phyloP scores from a whole-genome alignment of 2,113 vertebrate genomes.

The Daubentonia madagascariensis region DNA sequence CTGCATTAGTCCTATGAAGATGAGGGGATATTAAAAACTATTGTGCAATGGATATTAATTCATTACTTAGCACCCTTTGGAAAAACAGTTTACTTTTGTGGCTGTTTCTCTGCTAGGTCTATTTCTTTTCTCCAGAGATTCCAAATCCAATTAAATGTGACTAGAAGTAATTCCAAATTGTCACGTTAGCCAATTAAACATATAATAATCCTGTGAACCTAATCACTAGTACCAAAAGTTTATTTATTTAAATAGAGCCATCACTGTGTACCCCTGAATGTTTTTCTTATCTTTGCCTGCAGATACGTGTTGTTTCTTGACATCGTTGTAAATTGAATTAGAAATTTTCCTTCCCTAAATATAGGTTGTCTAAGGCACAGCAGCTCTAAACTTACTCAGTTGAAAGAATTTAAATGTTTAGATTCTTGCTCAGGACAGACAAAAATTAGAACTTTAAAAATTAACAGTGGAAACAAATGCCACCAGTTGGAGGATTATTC shows the following conservation, averaged over 20 bases:
- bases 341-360: constrained; percentile 80
- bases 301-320: constrained; percentile 84
- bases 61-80: constrained; percentile 81
- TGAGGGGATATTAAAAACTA: constrained; percentile 82
- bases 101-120: constrained; percentile 76
- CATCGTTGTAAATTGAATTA: constrained; percentile 86
- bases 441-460: constrained; percentile 34
- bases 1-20: constrained; percentile 80
- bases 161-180: constrained; percentile 89
- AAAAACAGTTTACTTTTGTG: constrained; percentile 87
- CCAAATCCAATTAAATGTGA: constrained; percentile 89
- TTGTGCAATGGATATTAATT: constrained; percentile 84
- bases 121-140: constrained; percentile 83
- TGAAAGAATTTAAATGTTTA: constrained; percentile 64
- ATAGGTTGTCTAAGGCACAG: constrained; percentile 75
- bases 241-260: constrained; percentile 86
- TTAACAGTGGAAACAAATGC: neutral
- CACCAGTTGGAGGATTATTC: neutral
- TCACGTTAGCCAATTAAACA: constrained; percentile 88
- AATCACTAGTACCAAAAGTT: constrained; percentile 86
- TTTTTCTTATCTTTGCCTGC: constrained; percentile 81
- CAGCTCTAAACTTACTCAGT: constrained; percentile 47
- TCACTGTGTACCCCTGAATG: constrained; percentile 77
- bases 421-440: constrained; percentile 40
- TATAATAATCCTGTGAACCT: constrained; percentile 88